Base-by-base conservation (phyloP, 2,113 vertebrate species). In the Seriola quinqueradiata region DNA sequence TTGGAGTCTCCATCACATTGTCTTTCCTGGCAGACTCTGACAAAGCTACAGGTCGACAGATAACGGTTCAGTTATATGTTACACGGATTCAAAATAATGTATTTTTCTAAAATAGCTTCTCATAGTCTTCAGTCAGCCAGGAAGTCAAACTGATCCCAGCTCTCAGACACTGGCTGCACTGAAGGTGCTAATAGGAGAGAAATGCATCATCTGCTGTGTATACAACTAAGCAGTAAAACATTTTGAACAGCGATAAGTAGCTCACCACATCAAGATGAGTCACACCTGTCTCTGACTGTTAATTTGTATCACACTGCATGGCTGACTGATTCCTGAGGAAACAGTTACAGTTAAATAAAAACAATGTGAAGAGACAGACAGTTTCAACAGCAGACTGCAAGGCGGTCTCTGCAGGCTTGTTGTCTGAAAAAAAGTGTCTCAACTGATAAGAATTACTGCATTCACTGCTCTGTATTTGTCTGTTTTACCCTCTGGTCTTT, bases 1-100 rank as follows among this genome's bases (percentile, higher is more conserved):
- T 96, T 95, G 28, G 16, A 61, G 90, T 93, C 71, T 94, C 93
- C 0, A 89, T 87, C 71, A 34, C 54, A 3, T 6, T 91, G 5
- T 95, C 94, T 1, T 79, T 86, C 52, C 88, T 90, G 11, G 13
- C 46, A 44, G 63, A 54, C 0, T 95, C 94, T 23, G 88, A 81
- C 80, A 96, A 89, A 0, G 88, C 96, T 96, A 80, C 6, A 64
- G 8, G 12, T 36, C 44, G 13, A 54, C n/a, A 48, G 14, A 61
- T 7, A 28, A 57, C 19, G 46, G 28, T 28, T 40, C 19, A 54
- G 28, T 28, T 40, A 34, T 12, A 34, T 21, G 59, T 58, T 52
- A 11, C 14, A 48, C 3, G 8, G 64, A 46, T 60, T 2, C 55
- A 63, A 71, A 48, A 52, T n/a, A 19, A 50, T 75, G 23, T 0